phyloP scores from a whole-genome alignment of 37 sponge, comb jelly and placozoan genomes.

The Beroe forskalii region DNA sequence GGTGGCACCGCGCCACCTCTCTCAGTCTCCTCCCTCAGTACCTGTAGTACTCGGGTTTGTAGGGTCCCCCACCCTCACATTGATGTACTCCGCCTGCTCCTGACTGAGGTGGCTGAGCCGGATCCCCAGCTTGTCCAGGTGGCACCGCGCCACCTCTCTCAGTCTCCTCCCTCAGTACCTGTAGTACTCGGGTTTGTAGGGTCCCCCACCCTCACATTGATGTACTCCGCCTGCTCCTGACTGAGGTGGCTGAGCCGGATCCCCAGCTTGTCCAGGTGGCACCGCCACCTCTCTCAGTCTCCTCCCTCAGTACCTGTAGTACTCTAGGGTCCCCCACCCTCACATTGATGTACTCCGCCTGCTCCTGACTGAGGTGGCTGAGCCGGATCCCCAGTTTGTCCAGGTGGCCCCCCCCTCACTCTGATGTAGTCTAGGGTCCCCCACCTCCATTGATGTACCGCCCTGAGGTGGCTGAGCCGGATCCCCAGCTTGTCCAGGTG shows the following conservation, averaged over 20 bases:
- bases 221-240: no score
- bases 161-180: no score
- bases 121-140: constrained; percentile 62
- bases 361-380: constrained; percentile 22
- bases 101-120: neutral
- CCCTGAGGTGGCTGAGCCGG: no score
- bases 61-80: constrained; percentile 52
- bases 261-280: no score
- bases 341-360: constrained; percentile 63
- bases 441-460: no score
- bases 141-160: no score
- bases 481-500: constrained; percentile 64
- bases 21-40: no score
- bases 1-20: constrained; percentile 39
- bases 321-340: constrained; percentile 58
- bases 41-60: constrained; percentile 65
- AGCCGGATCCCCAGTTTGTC: constrained; percentile 54
- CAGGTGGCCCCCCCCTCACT: constrained; percentile 51
- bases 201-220: no score
- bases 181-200: no score
- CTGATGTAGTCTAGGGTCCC: no score
- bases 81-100: constrained; percentile 65
- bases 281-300: no score
- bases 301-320: constrained; percentile 65
- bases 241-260: no score